Conservation (phyloP, 2,113 vertebrate species). For the Hippolais icterina region DNA sequence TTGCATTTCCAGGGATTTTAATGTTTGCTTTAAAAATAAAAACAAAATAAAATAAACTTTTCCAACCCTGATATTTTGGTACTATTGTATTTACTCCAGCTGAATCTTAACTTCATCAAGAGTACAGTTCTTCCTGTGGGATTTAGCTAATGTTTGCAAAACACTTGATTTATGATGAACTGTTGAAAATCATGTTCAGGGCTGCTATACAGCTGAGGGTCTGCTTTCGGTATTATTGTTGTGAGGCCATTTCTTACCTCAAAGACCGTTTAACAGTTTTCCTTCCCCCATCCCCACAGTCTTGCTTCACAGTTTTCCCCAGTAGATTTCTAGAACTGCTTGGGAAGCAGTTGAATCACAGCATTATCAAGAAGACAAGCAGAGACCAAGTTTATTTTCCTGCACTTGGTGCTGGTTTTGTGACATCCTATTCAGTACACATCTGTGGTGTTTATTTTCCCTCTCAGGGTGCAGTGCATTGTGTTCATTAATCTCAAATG, state of each 20-base stretch:
- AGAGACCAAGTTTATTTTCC: neutral
- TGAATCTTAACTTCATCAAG: constrained; percentile 25
- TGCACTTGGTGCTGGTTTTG: neutral
- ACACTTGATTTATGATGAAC: constrained; percentile 31
- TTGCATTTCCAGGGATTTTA: constrained; percentile 3
- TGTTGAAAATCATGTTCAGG: neutral
- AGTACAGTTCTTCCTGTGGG: constrained; percentile 33
- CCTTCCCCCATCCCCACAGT: neutral
- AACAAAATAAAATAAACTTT: constrained; percentile 50
- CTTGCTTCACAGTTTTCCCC: neutral
- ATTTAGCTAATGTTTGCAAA: constrained; percentile 37
- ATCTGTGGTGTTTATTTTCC: neutral
- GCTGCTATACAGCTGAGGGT: neutral
- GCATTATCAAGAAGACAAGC: neutral
- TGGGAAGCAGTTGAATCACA: neutral
- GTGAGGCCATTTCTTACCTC: constrained; percentile 15
- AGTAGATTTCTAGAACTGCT: neutral
- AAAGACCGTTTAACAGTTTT: neutral
- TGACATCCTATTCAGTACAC: neutral
- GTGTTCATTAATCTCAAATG: constrained; percentile 3
- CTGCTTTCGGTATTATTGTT: neutral
- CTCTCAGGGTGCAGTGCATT: neutral
- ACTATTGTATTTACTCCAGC: constrained; percentile 20
- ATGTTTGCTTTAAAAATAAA: constrained; percentile 55
- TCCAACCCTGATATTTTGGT: constrained; percentile 24